These are phyloP conservation scores for Ceriagrion tenellum DNA, from an alignment of 2,888 invertebrate species.

Conservation along the genomic window DNA sequence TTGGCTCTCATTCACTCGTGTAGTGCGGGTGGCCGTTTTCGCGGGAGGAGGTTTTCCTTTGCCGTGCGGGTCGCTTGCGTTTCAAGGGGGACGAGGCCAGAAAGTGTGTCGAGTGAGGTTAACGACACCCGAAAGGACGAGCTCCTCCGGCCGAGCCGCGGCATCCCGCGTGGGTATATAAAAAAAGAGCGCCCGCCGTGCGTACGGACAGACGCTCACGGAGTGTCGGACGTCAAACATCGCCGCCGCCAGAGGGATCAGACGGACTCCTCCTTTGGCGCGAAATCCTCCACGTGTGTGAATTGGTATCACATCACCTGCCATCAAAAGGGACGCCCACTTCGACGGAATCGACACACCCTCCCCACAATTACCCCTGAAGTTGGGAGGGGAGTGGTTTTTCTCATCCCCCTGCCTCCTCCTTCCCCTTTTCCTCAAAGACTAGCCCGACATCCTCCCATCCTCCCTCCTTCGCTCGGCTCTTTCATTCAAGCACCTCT, in stretches of 20 bases:
- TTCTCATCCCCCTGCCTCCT: neutral
- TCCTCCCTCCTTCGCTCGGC: too few species aligned
- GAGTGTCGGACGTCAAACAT: neutral
- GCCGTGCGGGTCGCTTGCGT: neutral
- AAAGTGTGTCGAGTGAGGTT: slow-evolving; percentile 60
- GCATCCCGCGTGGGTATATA: neutral
- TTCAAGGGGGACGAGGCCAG: neutral
- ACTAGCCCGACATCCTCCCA: neutral
- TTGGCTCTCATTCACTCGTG: neutral
- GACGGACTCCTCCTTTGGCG: neutral
- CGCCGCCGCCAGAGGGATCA: neutral
- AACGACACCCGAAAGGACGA: slow-evolving; percentile 58
- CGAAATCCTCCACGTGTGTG: neutral
- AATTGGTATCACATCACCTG: neutral
- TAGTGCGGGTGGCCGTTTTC: neutral
- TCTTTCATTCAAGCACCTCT: too few species aligned
- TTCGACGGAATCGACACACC: neutral
- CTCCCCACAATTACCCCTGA: too few species aligned
- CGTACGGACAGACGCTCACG: neutral
- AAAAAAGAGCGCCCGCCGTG: neutral
- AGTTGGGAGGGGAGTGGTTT: neutral
- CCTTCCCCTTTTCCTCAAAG: too few species aligned
- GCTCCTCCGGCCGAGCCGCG: neutral
- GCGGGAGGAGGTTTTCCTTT: neutral
- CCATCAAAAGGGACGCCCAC: neutral